Base-by-base conservation (phyloP, 2,113 vertebrate species). In the Hoplias malabaricus region DNA sequence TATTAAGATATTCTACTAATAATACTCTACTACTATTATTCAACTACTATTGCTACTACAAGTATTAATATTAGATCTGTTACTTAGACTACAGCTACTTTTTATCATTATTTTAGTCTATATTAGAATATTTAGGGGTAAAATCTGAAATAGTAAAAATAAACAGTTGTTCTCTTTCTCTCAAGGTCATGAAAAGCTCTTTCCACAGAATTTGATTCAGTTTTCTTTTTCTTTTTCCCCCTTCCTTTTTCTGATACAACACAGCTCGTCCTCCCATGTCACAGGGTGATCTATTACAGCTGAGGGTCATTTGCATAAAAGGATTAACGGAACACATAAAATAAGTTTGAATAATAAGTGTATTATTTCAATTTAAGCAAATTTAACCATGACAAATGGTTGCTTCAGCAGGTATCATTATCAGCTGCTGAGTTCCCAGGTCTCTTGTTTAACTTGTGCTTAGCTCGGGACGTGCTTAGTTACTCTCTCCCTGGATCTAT, bases 371-470 rank as follows among this genome's bases (percentile, higher is more conserved):
- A 61, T 42, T 72, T 57, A 75, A 79, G 76, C 54, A 61, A 54
- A 70, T 77, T 48, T 82, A 84, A 66, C 54, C 36, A 54, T 82
- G 69, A 84, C 40, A 80, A 82, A 84, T 75, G 56, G 31, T n/a
- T 57, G n/a, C 70, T 56, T 69, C 57, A 21, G 21, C 29, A 69
- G 33, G 48, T 62, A 76, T 76, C 59, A 77, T 66, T 63, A 77
- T 50, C 79, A 59, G 33, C 33, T 23, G 48, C 36, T 80, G 73
- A 57, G 46, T 61, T 54, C 59, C 54, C 29, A 36, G 14, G 43
- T 76, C 11, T 14, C 38, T 38, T 79, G 46, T 75, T 68, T 50
- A 80, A 66, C 67, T 29, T 56, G 19, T 11, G 59, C 21, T 54
- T 23, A 31, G 48, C n/a, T 62, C 48, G 21, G 38, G 46, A 48